Percentiles rank a stretch among this genome's conserved stretches.
Evolutionary conservation across 2,113 vertebrate species (phyloP).

Genomic region (Australoheros scitulus): DNA sequence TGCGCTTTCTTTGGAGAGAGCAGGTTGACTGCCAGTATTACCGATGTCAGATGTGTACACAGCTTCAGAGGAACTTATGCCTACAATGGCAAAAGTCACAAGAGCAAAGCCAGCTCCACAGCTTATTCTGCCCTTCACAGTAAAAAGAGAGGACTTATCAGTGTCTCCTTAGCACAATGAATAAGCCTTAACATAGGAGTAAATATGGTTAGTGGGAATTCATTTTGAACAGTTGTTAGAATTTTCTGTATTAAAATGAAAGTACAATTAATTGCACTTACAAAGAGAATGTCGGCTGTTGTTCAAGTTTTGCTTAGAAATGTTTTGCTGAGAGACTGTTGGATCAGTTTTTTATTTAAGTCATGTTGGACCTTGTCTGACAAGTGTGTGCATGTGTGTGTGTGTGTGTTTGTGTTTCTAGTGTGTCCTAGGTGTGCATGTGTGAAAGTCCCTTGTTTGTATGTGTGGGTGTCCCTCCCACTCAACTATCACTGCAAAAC

Average conservation of each 20-base stretch:
- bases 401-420: neutral
- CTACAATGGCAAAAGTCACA: neutral
- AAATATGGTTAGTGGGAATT: neutral
- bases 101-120: neutral
- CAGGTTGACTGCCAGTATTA: neutral
- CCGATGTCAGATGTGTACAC: neutral
- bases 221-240: neutral
- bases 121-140: neutral
- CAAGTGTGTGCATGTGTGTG: neutral
- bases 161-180: no score
- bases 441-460: constrained; percentile 2
- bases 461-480: constrained; percentile 6
- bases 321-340: neutral
- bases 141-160: no score
- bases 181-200: neutral
- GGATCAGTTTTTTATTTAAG: neutral
- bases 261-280: neutral
- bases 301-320: neutral
- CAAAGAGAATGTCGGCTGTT: neutral
- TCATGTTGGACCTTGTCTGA: neutral
- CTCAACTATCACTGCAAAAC: constrained; percentile 11
- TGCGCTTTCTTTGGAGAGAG: neutral
- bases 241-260: neutral
- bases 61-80: neutral
- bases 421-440: neutral